phyloP scores from a whole-genome alignment of 2,113 vertebrate species.

The Phalacrocorax aristotelis region DNA sequence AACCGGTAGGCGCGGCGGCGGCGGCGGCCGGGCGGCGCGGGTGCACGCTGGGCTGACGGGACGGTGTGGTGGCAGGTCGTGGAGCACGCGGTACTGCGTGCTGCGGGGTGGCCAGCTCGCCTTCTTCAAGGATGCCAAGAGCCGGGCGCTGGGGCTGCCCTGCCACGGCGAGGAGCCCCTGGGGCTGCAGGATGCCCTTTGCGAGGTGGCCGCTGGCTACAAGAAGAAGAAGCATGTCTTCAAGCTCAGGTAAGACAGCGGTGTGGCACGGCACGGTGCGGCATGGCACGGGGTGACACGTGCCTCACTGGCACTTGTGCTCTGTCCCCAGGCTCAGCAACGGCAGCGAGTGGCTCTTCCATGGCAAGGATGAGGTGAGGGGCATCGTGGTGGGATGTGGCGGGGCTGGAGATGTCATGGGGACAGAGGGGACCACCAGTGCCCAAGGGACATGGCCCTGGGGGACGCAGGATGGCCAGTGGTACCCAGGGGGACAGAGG shows the following conservation, averaged over 20 bases:
- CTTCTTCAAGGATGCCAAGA: constrained; percentile 92
- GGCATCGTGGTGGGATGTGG: rapidly evolving
- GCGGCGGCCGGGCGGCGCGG: constrained; percentile 35
- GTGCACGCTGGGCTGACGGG: constrained; percentile 14
- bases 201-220: constrained; percentile 87
- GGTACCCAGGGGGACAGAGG: too few species aligned
- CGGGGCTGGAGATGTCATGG: background rate
- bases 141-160: constrained; percentile 80
- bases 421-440: background rate
- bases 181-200: constrained; percentile 79
- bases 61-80: constrained; percentile 78
- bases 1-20: constrained; percentile 78
- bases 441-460: background rate
- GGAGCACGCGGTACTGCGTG: constrained; percentile 93
- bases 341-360: constrained; percentile 93
- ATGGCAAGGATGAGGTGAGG: constrained; percentile 94
- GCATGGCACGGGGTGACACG: background rate
- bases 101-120: constrained; percentile 86
- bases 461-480: too few species aligned
- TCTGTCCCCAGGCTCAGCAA: constrained; percentile 83
- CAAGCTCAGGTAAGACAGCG: constrained; percentile 83
- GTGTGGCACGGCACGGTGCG: rapidly evolving
- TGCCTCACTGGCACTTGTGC: background rate
- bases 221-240: constrained; percentile 97
- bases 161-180: constrained; percentile 91